These are phyloP conservation scores for Coracopsis vasa DNA, from an alignment of 2,113 vertebrate species.

Conservation along the genomic window DNA sequence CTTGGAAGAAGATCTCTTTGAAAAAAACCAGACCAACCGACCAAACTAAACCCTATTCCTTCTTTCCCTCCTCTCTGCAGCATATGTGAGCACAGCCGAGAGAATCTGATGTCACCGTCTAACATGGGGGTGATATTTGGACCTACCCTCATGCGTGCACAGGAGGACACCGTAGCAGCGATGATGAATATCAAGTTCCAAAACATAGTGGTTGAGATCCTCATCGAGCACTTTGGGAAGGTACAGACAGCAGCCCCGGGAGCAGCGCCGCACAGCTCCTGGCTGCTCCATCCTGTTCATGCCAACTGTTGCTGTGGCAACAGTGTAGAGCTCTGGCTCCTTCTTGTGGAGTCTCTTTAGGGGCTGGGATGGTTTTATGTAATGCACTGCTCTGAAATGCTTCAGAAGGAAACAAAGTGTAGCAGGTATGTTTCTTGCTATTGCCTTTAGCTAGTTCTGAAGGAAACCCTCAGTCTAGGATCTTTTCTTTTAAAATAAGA, in stretches of 20 bases:
- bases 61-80: constrained; percentile 64
- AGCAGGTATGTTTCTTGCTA: background rate
- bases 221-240: constrained; percentile 92
- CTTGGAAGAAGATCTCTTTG: background rate
- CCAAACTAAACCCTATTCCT: background rate
- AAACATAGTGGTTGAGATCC: constrained; percentile 94
- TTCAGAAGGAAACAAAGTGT: background rate
- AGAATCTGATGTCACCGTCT: constrained; percentile 92
- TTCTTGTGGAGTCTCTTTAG: background rate
- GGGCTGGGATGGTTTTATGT: background rate
- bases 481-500: background rate
- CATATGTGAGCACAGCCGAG: constrained; percentile 87
- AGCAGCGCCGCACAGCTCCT: background rate
- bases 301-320: background rate
- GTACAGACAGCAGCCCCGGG: constrained; percentile 48
- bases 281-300: background rate
- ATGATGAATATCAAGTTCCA: constrained; percentile 99
- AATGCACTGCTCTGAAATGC: background rate
- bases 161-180: constrained; percentile 94
- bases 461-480: background rate
- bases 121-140: constrained; percentile 98
- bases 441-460: background rate
- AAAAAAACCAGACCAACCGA: accelerated
- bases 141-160: constrained; percentile 92
- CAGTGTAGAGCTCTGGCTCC: background rate